Evolutionary conservation across 2,113 vertebrate species (phyloP), one percentile per base, ranked within the genome.

Genomic region (Rhinolophus sinicus): DNA sequence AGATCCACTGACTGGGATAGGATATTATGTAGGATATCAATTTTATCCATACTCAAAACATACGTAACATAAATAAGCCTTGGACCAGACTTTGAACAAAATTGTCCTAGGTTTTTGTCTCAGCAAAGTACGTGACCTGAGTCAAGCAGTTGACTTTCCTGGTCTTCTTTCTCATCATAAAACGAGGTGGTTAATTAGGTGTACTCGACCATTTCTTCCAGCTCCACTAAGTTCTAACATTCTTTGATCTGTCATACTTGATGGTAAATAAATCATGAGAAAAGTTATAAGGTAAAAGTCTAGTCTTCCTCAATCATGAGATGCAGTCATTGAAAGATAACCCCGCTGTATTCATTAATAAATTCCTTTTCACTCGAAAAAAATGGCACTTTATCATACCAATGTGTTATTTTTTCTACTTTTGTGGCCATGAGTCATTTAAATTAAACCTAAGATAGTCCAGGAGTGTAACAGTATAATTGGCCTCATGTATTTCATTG

Each of bases 371-470:
- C 12, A 26, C 10, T 56, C 94, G 26, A 22, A 80, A 96, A 28
- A 76, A 96, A 81, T 77, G 47, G 40, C 69, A 76, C n/a, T 93
- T 96, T 65, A 62, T 78, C 40, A 64, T 87, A 58, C 6, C 6
- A 64, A 4, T 67, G 80, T 50, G 95, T 89, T 65, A 94, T 60
- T 7, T 92, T 14, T 96, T 94, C 56, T 11, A 5, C 54, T 35
- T 95, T 84, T 78, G 24, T 90, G 86, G 26, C 8, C 83, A 52
- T 97, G 77, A 58, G 33, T 88, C 64, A 94, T 86, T 96, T 85
- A 97, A 98, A 98, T 97, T 95, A 97, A 97, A 72, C 40, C 92
- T 77, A 33, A 94, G 54, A 80, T 38, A 84, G 1, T 87, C 33
- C 44, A 97, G 30, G 88, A 96, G 85, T 94, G 5, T 72, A 80